Percentiles rank a stretch among this genome's conserved stretches.
Evolutionary conservation across 2,888 invertebrate species (phyloP).

Genomic region (Diachrysia chrysitis): DNA sequence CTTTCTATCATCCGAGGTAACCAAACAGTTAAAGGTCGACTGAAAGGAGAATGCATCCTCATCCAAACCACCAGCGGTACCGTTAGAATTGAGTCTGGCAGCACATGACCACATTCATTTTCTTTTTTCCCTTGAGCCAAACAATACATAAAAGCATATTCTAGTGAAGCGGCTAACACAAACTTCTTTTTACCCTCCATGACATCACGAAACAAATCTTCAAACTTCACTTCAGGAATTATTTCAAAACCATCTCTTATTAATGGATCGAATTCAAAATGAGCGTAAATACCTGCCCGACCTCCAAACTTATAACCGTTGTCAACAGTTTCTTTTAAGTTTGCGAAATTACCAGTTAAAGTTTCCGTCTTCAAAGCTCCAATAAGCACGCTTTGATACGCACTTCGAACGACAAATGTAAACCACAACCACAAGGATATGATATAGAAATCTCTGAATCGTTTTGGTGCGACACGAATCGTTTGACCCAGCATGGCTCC

Average conservation of each 20-base stretch:
- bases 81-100: slow-evolving; percentile 77
- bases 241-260: slow-evolving; percentile 71
- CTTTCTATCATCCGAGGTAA: slow-evolving; percentile 75
- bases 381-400: slow-evolving; percentile 80
- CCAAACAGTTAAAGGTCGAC: slow-evolving; percentile 67
- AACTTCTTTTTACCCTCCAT: slow-evolving; percentile 71
- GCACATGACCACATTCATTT: slow-evolving; percentile 75
- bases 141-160: slow-evolving; percentile 77
- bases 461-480: slow-evolving; percentile 69
- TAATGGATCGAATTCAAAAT: slow-evolving; percentile 76
- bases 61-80: slow-evolving; percentile 79
- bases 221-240: slow-evolving; percentile 72
- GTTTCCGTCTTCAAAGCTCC: slow-evolving; percentile 77
- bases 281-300: slow-evolving; percentile 69
- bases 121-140: slow-evolving; percentile 71
- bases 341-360: slow-evolving; percentile 70
- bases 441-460: slow-evolving; percentile 80
- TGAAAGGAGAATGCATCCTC: slow-evolving; percentile 74
- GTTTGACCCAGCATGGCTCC: slow-evolving; percentile 78
- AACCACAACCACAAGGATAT: slow-evolving; percentile 80
- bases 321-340: slow-evolving; percentile 71
- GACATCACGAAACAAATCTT: slow-evolving; percentile 70
- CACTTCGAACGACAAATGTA: slow-evolving; percentile 77
- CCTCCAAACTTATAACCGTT: slow-evolving; percentile 76
- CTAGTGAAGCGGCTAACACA: slow-evolving; percentile 75